A percentile compares a stretch with the other conserved stretches of the same genome.
Evolutionary conservation across 2,113 vertebrate species (phyloP).

Genomic region (Takifugu flavidus): DNA sequence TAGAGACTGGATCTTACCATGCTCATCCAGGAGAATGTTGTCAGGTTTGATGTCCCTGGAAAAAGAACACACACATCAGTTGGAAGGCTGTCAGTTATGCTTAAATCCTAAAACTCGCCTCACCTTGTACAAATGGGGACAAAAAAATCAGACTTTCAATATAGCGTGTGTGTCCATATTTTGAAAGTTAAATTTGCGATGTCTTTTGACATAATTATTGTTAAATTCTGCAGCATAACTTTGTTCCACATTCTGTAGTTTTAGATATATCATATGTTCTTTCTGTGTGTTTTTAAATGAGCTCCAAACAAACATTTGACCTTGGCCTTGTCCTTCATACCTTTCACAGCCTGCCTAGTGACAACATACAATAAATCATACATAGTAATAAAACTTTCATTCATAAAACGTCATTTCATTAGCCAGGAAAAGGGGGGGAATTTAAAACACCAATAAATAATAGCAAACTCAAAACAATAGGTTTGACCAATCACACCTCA

Average conservation of each 20-base stretch:
- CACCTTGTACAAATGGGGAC: not conserved
- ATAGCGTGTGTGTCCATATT: too few species aligned
- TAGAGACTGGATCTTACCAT: conserved; percentile 77
- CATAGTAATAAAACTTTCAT: too few species aligned
- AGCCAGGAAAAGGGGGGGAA: not conserved
- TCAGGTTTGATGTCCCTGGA: conserved; percentile 97
- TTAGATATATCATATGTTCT: too few species aligned
- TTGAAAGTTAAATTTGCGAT: not conserved
- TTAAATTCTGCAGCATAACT: too few species aligned
- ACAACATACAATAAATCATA: too few species aligned
- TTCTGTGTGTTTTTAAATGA: too few species aligned
- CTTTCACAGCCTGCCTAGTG: too few species aligned
- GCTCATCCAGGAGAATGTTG: conserved; percentile 97
- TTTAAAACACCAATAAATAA: not conserved
- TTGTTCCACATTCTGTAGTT: too few species aligned
- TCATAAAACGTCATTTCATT: not conserved
- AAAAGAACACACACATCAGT: conserved; percentile 38
- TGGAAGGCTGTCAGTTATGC: not conserved
- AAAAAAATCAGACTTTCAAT: too few species aligned
- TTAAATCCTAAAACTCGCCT: not conserved
- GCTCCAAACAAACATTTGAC: too few species aligned
- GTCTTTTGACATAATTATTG: too few species aligned
- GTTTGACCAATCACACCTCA: not conserved
- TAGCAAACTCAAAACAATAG: not conserved
- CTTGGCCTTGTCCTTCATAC: too few species aligned